Evolutionary conservation across 2,113 vertebrate genomes (phyloP).

Genomic region (Alexandromys fortis): DNA sequence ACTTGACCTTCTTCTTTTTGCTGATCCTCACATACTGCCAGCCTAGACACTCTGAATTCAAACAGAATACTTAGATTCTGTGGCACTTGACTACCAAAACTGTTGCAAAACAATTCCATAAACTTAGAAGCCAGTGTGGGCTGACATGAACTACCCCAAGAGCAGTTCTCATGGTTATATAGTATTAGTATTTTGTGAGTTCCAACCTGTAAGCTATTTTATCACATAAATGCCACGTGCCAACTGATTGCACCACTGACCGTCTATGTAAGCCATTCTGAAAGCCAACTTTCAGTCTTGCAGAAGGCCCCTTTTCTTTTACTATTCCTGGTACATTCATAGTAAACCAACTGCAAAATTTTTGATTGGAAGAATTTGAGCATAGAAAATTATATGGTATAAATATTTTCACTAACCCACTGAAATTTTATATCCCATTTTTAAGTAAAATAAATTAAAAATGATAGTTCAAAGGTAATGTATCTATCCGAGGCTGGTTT

Average conservation of each 20-base stretch:
- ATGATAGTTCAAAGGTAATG: constrained; percentile 22
- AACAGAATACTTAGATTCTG: not conserved
- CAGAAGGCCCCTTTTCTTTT: not conserved
- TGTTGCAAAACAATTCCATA: not conserved
- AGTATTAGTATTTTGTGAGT: not conserved
- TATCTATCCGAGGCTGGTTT: constrained; percentile 2
- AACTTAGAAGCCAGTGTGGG: not conserved
- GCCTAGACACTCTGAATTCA: not conserved
- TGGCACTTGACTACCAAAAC: constrained; percentile 1
- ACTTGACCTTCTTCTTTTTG: constrained; percentile 13
- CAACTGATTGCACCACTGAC: not conserved
- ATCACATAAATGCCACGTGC: not conserved
- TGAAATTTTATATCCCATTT: constrained; percentile 25
- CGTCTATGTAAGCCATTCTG: not conserved
- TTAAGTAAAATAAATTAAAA: constrained; percentile 52
- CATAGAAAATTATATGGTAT: constrained; percentile 46
- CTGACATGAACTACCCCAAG: not conserved
- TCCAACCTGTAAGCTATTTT: not conserved
- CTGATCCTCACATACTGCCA: not conserved
- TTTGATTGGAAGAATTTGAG: constrained; percentile 54
- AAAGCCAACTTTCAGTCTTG: not conserved
- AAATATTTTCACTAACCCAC: constrained; percentile 54
- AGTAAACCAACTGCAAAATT: constrained; percentile 19
- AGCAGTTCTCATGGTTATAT: constrained; percentile 2
- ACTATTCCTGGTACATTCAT: not conserved